Evolutionary conservation across 2,113 vertebrate genomes (phyloP).

Genomic region (Piliocolobus tephrosceles): DNA sequence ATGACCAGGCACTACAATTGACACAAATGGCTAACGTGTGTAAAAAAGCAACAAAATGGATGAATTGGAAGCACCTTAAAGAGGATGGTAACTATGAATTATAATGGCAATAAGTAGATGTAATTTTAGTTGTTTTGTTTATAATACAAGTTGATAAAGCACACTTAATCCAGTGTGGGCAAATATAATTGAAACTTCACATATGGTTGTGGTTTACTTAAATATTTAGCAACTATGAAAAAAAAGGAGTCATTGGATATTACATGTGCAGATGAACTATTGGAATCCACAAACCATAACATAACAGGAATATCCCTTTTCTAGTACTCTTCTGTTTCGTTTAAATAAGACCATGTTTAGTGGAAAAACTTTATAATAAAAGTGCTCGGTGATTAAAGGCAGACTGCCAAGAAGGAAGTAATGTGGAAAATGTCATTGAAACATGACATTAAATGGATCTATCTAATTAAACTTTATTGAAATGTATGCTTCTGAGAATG

Average conservation of each 20-base stretch:
- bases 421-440: not conserved
- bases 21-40: constrained; percentile 82
- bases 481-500: not conserved
- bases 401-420: not conserved
- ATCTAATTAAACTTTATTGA: not conserved
- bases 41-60: constrained; percentile 78
- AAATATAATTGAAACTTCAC: not conserved
- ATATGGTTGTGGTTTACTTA: not conserved
- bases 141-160: not conserved
- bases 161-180: not conserved
- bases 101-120: not conserved
- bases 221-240: not conserved
- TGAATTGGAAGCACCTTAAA: constrained; percentile 80
- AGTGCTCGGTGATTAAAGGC: not conserved
- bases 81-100: constrained; percentile 77
- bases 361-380: not conserved
- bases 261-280: not conserved
- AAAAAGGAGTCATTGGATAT: not conserved
- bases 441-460: not conserved
- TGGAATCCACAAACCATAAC: not conserved
- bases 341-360: not conserved
- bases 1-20: constrained; percentile 88
- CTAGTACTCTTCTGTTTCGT: not conserved
- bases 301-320: not conserved
- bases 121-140: not conserved